Evolutionary conservation across 2,888 invertebrate species (phyloP), one percentile per base, ranked within the genome.

Genomic region (Melanotus villosus): DNA sequence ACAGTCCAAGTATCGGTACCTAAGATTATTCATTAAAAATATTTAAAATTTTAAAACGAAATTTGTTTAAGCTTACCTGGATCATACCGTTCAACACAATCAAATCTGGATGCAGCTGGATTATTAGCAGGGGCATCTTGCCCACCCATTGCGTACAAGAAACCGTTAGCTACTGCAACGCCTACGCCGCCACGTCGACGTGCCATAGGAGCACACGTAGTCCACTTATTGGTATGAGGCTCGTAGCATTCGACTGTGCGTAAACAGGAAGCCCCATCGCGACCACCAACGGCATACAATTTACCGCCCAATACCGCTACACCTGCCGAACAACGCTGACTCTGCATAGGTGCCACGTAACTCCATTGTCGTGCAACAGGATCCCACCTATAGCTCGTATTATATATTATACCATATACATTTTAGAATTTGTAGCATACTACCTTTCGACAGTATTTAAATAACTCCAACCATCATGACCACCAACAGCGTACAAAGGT

Each of bases 391-490:
- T 26, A 26, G 26, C 26, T n/a, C 4, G 26, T 7, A 26, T 3
- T 26, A 5, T 26, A 5, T 3, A 26, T 3, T 5, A 26, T 26
- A 3, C 26, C 26, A 26, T 26, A 45, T 50, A 38, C 26, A 26
- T 7, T 26, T 26, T 26, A 26, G 7, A 26, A 26, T 26, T 26
- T 7, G 26, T 26, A 7, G 4, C 4, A 26, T 5, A 2, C 5
- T 21, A 88, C 84, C 92, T 87, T 86, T 98, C 98, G 0, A 97
- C 97, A 0, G 96, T 95, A 83, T 95, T 96, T 45, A 97, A 88
- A 82, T 97, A 97, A 79, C 96, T 96, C 96, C 96, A 96, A 14
- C 96, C 97, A 84, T 98, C 97, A 81, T 97, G 97, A 0, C 98
- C 98, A 0, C 98, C 97, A 1, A 97, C 95, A 0, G 97, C 97